Percentiles rank a stretch among this genome's conserved stretches.
These are phyloP conservation scores for Phodopus roborovskii DNA, from an alignment of 2,113 vertebrate genomes.

Conservation along the genomic window DNA sequence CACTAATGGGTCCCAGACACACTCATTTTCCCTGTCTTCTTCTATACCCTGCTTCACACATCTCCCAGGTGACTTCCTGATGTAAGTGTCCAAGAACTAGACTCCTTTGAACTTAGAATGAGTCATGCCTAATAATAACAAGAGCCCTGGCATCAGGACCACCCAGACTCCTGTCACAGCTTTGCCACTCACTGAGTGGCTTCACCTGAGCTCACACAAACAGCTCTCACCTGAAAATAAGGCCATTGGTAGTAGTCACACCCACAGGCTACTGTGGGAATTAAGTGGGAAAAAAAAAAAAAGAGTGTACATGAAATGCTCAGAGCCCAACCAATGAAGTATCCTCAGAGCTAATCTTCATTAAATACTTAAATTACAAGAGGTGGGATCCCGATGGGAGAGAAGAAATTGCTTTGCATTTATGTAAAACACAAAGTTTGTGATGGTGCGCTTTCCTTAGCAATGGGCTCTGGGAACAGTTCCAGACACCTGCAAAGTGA, in stretches of 20 bases:
- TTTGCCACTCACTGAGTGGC: not conserved
- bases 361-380: not conserved
- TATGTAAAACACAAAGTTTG: constrained; percentile 61
- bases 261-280: not conserved
- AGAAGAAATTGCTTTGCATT: constrained; percentile 44
- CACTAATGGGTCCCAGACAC: not conserved
- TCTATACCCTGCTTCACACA: not conserved
- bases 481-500: constrained; percentile 80
- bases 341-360: not conserved
- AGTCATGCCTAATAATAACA: constrained; percentile 30
- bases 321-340: not conserved
- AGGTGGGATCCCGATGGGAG: not conserved
- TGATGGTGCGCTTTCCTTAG: constrained; percentile 52
- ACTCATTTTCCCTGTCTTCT: not conserved
- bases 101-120: constrained; percentile 30
- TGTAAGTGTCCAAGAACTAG: constrained; percentile 46
- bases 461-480: constrained; percentile 43
- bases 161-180: not conserved
- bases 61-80: constrained; percentile 34
- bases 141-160: constrained; percentile 10
- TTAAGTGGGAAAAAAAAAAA: not conserved
- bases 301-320: not conserved
- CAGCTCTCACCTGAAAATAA: constrained; percentile 39
- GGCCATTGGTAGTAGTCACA: not conserved
- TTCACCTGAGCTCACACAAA: not conserved